phyloP scores from a whole-genome alignment of 2,113 vertebrate genomes.

The Pelecanus crispus region DNA sequence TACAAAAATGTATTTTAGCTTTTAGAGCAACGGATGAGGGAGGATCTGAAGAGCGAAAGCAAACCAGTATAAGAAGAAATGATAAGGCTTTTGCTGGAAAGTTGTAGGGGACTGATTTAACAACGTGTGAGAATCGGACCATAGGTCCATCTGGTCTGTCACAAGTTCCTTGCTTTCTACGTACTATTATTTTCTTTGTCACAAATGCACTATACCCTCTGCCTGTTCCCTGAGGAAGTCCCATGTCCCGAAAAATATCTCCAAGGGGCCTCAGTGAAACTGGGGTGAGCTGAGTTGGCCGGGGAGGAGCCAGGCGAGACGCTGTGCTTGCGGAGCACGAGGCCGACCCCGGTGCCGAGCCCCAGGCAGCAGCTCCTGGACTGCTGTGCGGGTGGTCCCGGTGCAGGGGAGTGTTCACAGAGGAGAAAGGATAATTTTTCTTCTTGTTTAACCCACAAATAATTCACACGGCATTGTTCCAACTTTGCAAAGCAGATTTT shows the following conservation, averaged over 20 bases:
- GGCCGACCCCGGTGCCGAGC: fast-evolving
- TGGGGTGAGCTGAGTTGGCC: background rate
- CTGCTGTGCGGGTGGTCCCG: fast-evolving
- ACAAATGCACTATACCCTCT: background rate
- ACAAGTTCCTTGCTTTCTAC: background rate
- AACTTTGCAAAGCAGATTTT: background rate
- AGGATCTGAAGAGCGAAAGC: background rate
- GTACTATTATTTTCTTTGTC: background rate
- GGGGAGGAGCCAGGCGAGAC: background rate
- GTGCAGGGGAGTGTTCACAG: too few relatives aligned
- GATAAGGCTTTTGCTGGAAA: background rate
- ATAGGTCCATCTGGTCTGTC: background rate
- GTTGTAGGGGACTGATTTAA: background rate
- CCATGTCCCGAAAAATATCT: background rate
- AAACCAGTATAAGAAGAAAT: background rate
- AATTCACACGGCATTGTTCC: background rate
- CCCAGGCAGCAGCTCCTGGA: background rate
- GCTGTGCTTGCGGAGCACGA: fast-evolving
- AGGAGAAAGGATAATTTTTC: background rate
- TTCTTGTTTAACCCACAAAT: background rate
- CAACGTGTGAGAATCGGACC: background rate
- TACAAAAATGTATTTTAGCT: background rate
- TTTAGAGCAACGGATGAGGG: background rate
- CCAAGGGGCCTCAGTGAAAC: background rate
- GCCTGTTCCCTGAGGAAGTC: background rate